Evolutionary conservation across 2,797 vertebrate genomes (phyloP).

Genomic region (Tadarida brasiliensis): DNA sequence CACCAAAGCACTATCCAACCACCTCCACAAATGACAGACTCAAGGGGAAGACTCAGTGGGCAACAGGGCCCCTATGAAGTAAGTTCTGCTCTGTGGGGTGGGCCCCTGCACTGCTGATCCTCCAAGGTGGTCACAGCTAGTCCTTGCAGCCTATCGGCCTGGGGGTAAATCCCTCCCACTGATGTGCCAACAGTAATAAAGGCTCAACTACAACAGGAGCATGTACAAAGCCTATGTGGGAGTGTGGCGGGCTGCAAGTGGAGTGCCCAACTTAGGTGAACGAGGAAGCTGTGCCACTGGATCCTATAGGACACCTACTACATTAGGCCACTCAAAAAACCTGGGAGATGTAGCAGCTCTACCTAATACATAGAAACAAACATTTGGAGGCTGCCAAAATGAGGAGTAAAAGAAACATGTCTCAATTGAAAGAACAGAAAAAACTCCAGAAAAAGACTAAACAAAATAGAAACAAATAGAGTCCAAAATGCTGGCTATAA

Average conservation of each 20-base stretch:
- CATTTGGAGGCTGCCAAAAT: neutral
- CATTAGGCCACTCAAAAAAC: neutral
- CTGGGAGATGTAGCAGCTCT: neutral
- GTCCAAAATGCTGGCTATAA: neutral
- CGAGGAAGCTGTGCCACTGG: neutral
- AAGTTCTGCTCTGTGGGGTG: neutral
- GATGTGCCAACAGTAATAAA: neutral
- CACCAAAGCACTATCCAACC: neutral
- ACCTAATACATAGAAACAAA: neutral
- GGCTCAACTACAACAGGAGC: neutral
- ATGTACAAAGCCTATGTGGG: neutral
- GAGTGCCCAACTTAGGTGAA: neutral
- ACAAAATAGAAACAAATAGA: neutral
- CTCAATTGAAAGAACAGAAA: neutral
- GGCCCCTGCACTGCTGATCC: neutral
- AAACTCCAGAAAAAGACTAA: neutral
- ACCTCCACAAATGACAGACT: neutral
- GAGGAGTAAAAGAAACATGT: neutral
- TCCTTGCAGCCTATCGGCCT: neutral
- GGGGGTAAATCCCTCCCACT: neutral
- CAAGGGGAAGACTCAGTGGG: neutral
- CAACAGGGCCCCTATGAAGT: neutral
- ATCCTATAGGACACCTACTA: neutral
- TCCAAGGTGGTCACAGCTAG: neutral
- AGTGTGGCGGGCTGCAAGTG: neutral